phyloP scores from a whole-genome alignment of 2,888 invertebrate genomes.

The Machimus rusticus region DNA sequence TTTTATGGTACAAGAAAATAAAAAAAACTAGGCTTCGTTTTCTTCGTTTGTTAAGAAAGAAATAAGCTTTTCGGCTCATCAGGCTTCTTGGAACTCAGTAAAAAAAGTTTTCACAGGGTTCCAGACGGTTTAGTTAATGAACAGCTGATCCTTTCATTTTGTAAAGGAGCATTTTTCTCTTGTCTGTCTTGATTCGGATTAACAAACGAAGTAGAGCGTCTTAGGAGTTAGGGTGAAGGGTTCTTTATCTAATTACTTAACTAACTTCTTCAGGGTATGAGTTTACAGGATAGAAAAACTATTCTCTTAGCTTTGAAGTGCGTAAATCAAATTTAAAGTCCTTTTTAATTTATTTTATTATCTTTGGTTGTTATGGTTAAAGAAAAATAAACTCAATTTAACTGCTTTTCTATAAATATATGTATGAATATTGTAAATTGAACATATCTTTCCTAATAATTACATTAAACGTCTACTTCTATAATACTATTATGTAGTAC shows the following conservation, averaged over 20 bases:
- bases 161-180: neutral
- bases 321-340: neutral
- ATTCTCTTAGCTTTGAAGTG: neutral
- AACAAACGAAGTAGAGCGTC: neutral
- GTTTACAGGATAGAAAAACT: neutral
- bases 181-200: neutral
- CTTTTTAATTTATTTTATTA: neutral
- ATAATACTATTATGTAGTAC: too few species aligned
- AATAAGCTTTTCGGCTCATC: neutral
- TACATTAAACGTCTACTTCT: too few species aligned
- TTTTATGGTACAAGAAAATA: neutral
- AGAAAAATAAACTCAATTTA: neutral
- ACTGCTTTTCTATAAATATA: neutral
- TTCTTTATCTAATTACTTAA: neutral
- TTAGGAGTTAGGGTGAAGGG: neutral
- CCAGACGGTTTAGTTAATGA: neutral
- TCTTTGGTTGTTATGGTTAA: neutral
- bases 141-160: neutral
- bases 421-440: neutral
- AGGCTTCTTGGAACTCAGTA: neutral
- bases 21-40: neutral
- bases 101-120: neutral
- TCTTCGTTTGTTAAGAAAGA: neutral
- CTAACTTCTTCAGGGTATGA: neutral
- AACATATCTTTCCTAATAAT: neutral